Conservation (phyloP, 1,140 invertebrate species). For the Cydia fagiglandana region DNA sequence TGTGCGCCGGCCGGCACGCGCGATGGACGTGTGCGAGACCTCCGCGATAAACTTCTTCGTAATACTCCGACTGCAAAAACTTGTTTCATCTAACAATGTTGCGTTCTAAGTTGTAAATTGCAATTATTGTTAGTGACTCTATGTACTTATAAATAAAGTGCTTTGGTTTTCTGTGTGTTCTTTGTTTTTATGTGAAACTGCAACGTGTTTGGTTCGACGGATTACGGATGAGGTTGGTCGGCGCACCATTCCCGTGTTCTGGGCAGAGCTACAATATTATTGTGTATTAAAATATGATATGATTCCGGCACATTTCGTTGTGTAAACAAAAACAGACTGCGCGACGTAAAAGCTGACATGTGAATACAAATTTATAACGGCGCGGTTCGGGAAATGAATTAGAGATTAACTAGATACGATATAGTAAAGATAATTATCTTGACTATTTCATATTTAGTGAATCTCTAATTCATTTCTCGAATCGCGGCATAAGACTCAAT, state of each 20-base stretch:
- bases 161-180: constrained; percentile 54
- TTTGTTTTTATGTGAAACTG: constrained; percentile 75
- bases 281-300: constrained; percentile 58
- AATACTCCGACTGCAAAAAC: constrained; percentile 61
- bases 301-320: constrained; percentile 56
- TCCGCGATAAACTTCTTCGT: constrained; percentile 65
- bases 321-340: background rate
- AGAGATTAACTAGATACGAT: too few relatives aligned
- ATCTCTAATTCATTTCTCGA: too few relatives aligned
- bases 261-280: constrained; percentile 43
- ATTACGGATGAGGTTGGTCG: constrained; percentile 73
- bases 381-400: too few relatives aligned
- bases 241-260: constrained; percentile 62
- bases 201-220: constrained; percentile 78
- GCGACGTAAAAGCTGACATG: background rate
- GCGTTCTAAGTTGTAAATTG: constrained; percentile 34
- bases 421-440: too few relatives aligned
- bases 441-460: too few relatives aligned
- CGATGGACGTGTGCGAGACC: constrained; percentile 57
- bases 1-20: constrained; percentile 72
- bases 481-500: too few relatives aligned
- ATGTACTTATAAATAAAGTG: constrained; percentile 50
- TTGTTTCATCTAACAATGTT: constrained; percentile 47
- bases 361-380: background rate
- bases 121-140: constrained; percentile 34